Conservation (phyloP, 2,113 vertebrate species). For the Xiphophorus hellerii region DNA sequence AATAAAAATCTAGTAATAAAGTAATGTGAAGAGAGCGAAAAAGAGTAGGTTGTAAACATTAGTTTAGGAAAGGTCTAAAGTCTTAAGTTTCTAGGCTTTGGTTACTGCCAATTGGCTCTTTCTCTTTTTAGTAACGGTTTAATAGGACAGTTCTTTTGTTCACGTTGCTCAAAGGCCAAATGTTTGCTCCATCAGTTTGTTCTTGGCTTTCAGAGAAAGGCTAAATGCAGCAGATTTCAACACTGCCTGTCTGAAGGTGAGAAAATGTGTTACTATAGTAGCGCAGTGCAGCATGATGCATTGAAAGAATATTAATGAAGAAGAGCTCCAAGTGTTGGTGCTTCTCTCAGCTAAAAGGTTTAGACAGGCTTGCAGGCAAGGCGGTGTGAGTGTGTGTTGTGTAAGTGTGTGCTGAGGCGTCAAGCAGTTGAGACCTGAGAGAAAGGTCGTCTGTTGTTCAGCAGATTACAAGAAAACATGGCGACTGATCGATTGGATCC, state of each 20-base stretch:
- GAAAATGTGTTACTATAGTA: slow-evolving; percentile 26
- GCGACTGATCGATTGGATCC: slow-evolving; percentile 61
- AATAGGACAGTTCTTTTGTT: not conserved
- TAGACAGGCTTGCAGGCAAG: slow-evolving; percentile 3
- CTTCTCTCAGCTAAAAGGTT: slow-evolving; percentile 20
- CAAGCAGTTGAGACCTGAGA: slow-evolving; percentile 31
- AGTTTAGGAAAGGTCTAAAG: not conserved
- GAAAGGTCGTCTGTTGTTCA: slow-evolving; percentile 48
- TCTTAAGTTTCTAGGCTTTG: not conserved
- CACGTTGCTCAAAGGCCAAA: not conserved
- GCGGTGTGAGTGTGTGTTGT: not conserved
- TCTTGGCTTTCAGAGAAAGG: not conserved
- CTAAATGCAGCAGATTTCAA: slow-evolving; percentile 27
- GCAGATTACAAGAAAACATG: slow-evolving; percentile 65
- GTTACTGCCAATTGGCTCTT: not conserved
- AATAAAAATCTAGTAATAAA: not conserved
- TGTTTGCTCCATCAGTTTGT: not conserved
- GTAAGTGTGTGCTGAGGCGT: not conserved
- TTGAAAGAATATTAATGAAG: slow-evolving; percentile 61
- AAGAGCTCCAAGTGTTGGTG: slow-evolving; percentile 18
- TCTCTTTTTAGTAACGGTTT: not conserved
- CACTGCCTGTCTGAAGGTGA: slow-evolving; percentile 12
- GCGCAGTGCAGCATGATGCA: slow-evolving; percentile 49
- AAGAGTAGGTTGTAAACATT: no score
- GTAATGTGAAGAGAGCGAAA: no score